Conservation (phyloP, 2,797 vertebrate species). For the Molossus molossus region DNA sequence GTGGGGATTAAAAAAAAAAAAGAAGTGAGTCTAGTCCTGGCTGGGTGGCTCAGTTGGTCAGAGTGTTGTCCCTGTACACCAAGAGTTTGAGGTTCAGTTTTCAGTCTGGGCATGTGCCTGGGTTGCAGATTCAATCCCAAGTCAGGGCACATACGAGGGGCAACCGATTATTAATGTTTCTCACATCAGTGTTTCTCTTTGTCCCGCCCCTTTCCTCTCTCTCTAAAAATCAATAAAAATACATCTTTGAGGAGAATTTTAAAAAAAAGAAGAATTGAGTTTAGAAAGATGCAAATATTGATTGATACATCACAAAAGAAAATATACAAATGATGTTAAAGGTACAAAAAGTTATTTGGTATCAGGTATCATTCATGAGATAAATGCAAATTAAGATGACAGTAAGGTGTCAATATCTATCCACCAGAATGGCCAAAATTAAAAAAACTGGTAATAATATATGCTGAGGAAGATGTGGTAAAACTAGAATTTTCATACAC, state of each 20-base stretch:
- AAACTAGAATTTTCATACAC: constrained; percentile 3
- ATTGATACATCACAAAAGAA: constrained; percentile 31
- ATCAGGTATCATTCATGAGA: background rate
- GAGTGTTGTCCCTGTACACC: no score
- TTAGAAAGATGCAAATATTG: background rate
- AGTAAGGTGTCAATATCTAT: background rate
- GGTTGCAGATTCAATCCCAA: no score
- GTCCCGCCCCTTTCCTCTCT: no score
- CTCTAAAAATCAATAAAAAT: no score
- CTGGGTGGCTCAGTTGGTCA: no score
- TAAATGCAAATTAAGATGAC: background rate
- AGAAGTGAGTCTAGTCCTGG: no score
- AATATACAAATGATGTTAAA: background rate
- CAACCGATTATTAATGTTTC: no score
- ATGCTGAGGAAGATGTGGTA: background rate
- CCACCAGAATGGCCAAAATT: constrained; percentile 7
- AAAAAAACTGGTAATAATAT: background rate
- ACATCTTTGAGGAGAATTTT: no score
- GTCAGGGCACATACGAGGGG: no score
- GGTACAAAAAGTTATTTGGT: background rate
- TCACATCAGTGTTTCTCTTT: no score
- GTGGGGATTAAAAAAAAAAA: background rate
- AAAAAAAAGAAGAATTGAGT: background rate
- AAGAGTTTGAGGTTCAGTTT: no score
- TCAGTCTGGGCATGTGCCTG: no score